Evolutionary conservation across 1,140 invertebrate species (phyloP), one percentile per base, ranked within the genome.

Genomic region (Psix sp.): DNA sequence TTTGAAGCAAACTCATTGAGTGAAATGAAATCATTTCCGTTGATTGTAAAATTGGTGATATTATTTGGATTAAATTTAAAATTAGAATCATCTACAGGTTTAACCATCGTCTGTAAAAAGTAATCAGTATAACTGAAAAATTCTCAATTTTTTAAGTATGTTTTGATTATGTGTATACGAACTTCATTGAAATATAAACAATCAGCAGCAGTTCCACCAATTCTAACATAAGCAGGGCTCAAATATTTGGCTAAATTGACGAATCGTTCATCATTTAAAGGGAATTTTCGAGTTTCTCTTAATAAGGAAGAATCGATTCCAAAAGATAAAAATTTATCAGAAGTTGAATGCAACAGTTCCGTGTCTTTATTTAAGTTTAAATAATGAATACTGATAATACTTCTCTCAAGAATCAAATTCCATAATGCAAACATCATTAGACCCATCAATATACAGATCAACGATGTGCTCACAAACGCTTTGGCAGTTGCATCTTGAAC

Each of bases 131-230:
- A 38, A 24, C 4, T 24, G 26, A 29, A 29, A 29, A 29, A 29
- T n/a, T n/a, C 2, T 29, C 7, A 29, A 29, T 29, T 29, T 2
- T 29, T 29, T 3, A n/a, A n/a, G n/a, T n/a, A n/a, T n/a, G n/a
- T n/a, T n/a, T n/a, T n/a, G n/a, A n/a, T n/a, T n/a, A n/a, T n/a
- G n/a, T n/a, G n/a, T n/a, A n/a, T n/a, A n/a, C n/a, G n/a, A n/a
- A 84, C 84, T 79, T 84, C 10, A 72, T 88, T 87, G 63, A 92
- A 93, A 60, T 88, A 88, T 33, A 92, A 82, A 49, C 90, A 88
- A 77, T 93, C 92, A 0, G 91, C 90, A 77, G 91, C 88, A 24
- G 90, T 92, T 0, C 92, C 92, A 21, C 92, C 92, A 13, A 93
- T 77, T 52, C 92, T 87, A 1, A 93, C 79, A 66, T 89, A 90